A percentile compares a stretch with the other conserved stretches of the same genome.
These are phyloP conservation scores for Grallaria varia DNA, from an alignment of 2,113 vertebrate species.

Conservation along the genomic window DNA sequence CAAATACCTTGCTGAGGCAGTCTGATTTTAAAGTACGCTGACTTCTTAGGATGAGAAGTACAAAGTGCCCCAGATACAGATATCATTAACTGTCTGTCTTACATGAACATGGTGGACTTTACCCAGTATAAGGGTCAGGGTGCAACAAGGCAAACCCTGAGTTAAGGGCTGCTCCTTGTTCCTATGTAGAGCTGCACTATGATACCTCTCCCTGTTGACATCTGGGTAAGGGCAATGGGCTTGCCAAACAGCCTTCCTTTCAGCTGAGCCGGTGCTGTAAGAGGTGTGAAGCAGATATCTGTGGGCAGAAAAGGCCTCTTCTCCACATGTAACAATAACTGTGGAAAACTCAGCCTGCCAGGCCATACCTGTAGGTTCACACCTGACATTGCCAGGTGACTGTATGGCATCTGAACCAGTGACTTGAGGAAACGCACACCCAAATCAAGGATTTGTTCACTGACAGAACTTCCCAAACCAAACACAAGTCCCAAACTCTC, in stretches of 20 bases:
- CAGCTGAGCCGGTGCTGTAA: neutral
- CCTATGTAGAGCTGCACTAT: accelerated
- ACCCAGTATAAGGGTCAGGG: neutral
- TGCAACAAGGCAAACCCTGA: neutral
- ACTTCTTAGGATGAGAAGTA: neutral
- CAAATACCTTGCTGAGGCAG: neutral
- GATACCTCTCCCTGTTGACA: neutral
- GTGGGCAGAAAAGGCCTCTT: neutral
- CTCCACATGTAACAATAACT: too few relatives aligned
- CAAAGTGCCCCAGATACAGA: neutral
- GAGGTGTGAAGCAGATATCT: neutral
- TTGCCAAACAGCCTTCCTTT: neutral
- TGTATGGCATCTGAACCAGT: neutral
- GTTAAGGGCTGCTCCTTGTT: neutral
- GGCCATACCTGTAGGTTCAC: too few relatives aligned
- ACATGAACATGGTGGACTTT: neutral
- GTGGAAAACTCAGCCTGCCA: neutral
- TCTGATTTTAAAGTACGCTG: neutral
- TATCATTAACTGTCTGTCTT: neutral
- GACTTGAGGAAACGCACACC: neutral
- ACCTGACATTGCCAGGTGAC: neutral
- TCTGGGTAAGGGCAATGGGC: accelerated
- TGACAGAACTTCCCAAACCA: neutral
- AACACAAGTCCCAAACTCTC: neutral
- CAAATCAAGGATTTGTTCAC: neutral